Conservation (phyloP, 2,888 invertebrate genomes). For the Lottia scabra region DNA sequence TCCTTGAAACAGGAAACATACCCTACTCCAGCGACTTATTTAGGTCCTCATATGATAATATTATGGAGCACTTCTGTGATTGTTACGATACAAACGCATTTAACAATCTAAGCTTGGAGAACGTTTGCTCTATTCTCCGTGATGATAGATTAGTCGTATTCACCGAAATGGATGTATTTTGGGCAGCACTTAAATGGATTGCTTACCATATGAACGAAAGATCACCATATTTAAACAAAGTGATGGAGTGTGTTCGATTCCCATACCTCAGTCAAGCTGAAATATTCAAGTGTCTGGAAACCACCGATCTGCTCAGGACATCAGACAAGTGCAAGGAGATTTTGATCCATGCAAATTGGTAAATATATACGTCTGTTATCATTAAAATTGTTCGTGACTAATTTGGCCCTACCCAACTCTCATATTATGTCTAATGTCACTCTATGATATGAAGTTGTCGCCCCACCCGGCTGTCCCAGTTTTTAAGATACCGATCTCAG, state of each 20-base stretch:
- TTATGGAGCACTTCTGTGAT: conserved; percentile 25
- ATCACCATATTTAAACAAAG: conserved; percentile 28
- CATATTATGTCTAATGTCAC: too few relatives aligned
- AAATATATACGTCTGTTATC: conserved; percentile 12
- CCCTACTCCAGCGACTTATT: neutral
- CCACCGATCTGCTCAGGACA: conserved; percentile 40
- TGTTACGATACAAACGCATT: conserved; percentile 24
- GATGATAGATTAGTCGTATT: conserved; percentile 39
- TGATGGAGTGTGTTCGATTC: conserved; percentile 52
- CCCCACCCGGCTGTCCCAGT: too few relatives aligned
- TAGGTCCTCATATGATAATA: neutral
- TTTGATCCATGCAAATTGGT: conserved; percentile 50
- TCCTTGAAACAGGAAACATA: conserved; percentile 21
- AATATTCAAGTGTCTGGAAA: conserved; percentile 43
- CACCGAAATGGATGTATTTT: conserved; percentile 53
- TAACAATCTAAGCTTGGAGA: conserved; percentile 35
- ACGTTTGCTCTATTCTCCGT: conserved; percentile 34
- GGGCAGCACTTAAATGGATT: conserved; percentile 50
- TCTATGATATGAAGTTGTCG: too few relatives aligned
- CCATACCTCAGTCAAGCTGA: conserved; percentile 45
- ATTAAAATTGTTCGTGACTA: too few relatives aligned
- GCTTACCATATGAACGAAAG: conserved; percentile 38
- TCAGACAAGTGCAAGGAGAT: conserved; percentile 39
- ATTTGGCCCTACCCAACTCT: too few relatives aligned
- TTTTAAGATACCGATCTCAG: too few relatives aligned